Conservation (phyloP, 2,888 invertebrate species). For the Monoplex corrugatus region DNA sequence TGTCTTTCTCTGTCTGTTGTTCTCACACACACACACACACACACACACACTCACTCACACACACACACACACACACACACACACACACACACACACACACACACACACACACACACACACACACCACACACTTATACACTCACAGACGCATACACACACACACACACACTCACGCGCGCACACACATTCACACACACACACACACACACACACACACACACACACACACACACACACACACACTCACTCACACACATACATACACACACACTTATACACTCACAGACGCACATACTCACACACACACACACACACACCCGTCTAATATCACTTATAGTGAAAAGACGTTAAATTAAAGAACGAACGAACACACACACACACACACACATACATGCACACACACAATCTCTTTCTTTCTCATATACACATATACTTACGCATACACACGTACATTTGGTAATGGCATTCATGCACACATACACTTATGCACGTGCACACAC, state of each 20-base stretch:
- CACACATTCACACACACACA: constrained; percentile 16
- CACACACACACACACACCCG: constrained; percentile 8
- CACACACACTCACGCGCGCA: not conserved
- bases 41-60: not conserved
- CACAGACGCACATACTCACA: not conserved
- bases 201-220: not conserved
- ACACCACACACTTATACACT: not conserved
- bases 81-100: not conserved
- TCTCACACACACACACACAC: no score
- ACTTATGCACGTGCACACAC: constrained; percentile 23
- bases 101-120: not conserved
- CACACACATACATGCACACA: not conserved
- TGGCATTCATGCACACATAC: not conserved
- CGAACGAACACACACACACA: no score
- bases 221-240: not conserved
- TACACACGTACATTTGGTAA: not conserved
- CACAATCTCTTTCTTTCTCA: not conserved
- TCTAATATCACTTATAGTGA: no score
- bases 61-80: not conserved
- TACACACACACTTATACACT: not conserved
- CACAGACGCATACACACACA: not conserved
- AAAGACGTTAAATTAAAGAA: no score
- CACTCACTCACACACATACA: not conserved
- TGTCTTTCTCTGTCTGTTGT: no score
- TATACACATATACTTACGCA: not conserved